A percentile compares a stretch with the other conserved stretches of the same genome.
These are phyloP conservation scores for Thymelicus acteon DNA, from an alignment of 2,888 invertebrate species.

Conservation along the genomic window DNA sequence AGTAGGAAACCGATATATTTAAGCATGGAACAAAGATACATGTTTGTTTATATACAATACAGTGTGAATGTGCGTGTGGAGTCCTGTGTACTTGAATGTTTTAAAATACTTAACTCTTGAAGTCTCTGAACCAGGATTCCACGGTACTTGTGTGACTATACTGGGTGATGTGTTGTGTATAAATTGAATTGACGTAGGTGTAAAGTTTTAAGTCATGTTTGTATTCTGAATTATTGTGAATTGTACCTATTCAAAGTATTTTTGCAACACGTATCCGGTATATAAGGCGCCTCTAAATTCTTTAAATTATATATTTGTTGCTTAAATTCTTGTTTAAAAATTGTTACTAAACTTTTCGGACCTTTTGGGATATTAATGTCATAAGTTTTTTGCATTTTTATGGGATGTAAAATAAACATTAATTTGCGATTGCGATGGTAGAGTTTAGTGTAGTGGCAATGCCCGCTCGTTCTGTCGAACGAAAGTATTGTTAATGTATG, in stretches of 20 bases:
- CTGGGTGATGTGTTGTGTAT: not conserved
- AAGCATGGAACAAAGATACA: not conserved
- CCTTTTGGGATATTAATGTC: not conserved
- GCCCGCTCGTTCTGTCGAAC: constrained; percentile 49
- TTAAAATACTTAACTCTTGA: not conserved
- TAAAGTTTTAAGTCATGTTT: not conserved
- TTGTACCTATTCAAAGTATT: not conserved
- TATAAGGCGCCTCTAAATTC: not conserved
- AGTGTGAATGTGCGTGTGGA: not conserved
- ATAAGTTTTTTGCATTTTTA: not conserved
- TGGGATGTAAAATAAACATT: not conserved
- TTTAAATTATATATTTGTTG: not conserved
- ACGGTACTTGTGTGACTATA: not conserved
- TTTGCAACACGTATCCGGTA: not conserved
- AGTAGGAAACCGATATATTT: not conserved
- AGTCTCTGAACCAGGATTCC: not conserved
- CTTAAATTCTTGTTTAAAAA: constrained; percentile 1
- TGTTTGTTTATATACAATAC: not conserved
- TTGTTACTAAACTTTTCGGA: not conserved
- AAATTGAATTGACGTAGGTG: not conserved
- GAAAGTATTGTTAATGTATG: constrained; percentile 71
- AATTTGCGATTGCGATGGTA: not conserved
- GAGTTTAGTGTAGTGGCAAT: not conserved
- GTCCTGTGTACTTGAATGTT: not conserved
- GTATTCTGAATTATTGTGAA: constrained; percentile 7